These are phyloP conservation scores for Drosophila subquinaria DNA, from an alignment of 2,888 invertebrate species.

Conservation along the genomic window DNA sequence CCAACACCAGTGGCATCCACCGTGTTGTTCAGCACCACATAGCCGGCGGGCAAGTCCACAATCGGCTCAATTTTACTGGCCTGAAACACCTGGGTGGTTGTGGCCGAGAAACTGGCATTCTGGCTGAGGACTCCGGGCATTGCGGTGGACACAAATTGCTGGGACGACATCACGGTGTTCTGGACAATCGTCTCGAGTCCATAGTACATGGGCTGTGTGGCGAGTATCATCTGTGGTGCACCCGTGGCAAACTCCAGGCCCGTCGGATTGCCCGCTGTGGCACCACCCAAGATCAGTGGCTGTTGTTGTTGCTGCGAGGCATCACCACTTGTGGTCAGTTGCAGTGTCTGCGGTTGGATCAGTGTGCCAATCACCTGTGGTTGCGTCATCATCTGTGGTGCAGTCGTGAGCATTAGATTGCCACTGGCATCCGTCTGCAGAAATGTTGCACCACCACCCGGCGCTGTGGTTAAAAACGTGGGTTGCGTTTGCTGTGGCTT, in stretches of 20 bases:
- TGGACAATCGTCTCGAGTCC: slow-evolving; percentile 94
- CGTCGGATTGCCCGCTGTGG: slow-evolving; percentile 33
- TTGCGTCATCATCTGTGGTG: slow-evolving; percentile 87
- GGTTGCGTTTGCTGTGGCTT: slow-evolving; percentile 86
- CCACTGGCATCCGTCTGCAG: slow-evolving; percentile 88
- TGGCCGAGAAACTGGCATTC: slow-evolving; percentile 93
- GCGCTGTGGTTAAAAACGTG: slow-evolving; percentile 84
- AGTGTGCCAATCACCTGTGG: slow-evolving; percentile 88
- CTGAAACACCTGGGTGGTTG: slow-evolving; percentile 89
- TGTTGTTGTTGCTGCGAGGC: slow-evolving; percentile 69
- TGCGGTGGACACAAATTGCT: slow-evolving; percentile 93
- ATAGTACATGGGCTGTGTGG: slow-evolving; percentile 92
- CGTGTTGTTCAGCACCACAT: slow-evolving; percentile 89
- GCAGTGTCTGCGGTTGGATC: slow-evolving; percentile 88
- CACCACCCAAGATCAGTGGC: slow-evolving; percentile 75
- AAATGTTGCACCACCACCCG: slow-evolving; percentile 86
- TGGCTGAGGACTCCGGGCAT: slow-evolving; percentile 93
- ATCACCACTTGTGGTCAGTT: slow-evolving; percentile 86
- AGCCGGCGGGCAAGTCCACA: slow-evolving; percentile 91
- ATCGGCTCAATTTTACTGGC: slow-evolving; percentile 94
- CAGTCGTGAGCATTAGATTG: slow-evolving; percentile 87
- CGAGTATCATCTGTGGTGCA: slow-evolving; percentile 87
- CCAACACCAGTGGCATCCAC: slow-evolving; percentile 82
- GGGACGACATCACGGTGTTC: slow-evolving; percentile 95
- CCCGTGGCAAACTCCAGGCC: slow-evolving; percentile 79